phyloP scores from a whole-genome alignment of 2,113 vertebrate species.

The Sporophila hypoxantha region DNA sequence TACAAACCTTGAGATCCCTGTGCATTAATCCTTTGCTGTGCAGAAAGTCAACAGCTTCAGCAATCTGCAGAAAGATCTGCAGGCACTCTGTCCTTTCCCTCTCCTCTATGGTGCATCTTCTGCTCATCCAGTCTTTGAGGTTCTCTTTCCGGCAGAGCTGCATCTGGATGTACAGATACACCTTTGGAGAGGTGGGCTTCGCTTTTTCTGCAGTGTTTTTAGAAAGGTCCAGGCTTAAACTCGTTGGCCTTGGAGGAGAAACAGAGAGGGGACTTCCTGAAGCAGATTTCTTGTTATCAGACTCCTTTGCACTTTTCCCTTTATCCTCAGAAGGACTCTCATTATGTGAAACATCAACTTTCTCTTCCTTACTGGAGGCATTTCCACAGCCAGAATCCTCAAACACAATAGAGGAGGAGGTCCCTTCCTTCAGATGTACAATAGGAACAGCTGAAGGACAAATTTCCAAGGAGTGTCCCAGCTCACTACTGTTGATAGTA shows the following conservation, averaged over 20 bases:
- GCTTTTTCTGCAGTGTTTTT: slow-evolving; percentile 60
- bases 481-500: slow-evolving; percentile 67
- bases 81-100: slow-evolving; percentile 84
- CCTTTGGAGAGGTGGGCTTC: slow-evolving; percentile 85
- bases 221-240: slow-evolving; percentile 78
- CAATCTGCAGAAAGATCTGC: slow-evolving; percentile 94
- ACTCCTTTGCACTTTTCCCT: slow-evolving; percentile 20
- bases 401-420: slow-evolving; percentile 94
- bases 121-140: slow-evolving; percentile 96
- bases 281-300: slow-evolving; percentile 42
- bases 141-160: slow-evolving; percentile 97
- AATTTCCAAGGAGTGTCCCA: slow-evolving; percentile 74
- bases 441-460: slow-evolving; percentile 68
- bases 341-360: neutral
- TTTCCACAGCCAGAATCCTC: slow-evolving; percentile 93
- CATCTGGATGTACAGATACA: slow-evolving; percentile 98
- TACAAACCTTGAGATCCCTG: slow-evolving; percentile 93
- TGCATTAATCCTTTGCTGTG: slow-evolving; percentile 97
- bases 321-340: slow-evolving; percentile 38
- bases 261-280: slow-evolving; percentile 65
- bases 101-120: slow-evolving; percentile 81
- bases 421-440: slow-evolving; percentile 74
- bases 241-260: slow-evolving; percentile 82
- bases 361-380: slow-evolving; percentile 65
- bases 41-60: slow-evolving; percentile 91